Base-by-base conservation (phyloP, 1,140 invertebrate species). In the Brachionus angularis region DNA sequence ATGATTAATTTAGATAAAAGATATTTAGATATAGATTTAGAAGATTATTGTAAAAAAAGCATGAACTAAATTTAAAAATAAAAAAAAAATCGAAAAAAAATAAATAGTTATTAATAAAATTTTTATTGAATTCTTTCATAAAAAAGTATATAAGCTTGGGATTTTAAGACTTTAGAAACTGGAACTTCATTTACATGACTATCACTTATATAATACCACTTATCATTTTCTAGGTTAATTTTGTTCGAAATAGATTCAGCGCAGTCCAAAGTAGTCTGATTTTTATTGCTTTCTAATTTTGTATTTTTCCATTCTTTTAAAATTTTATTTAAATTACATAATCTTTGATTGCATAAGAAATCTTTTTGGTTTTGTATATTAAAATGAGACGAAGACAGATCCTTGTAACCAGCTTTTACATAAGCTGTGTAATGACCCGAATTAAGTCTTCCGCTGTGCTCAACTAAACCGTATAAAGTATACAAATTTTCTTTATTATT, bases 381-480 rank as follows among this genome's bases (percentile, higher is more conserved):
- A 14, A 80, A 61, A 71, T 80, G 82, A 42, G 77, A 73, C 71
- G 75, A 75, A 27, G 75, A 36, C 39, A 75, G 73, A n/a, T 75
- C 75, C 3, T 75, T 74, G 31, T 79, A 74, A 14, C 78, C 76
- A 14, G 78, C 74, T 5, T 83, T 75, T 5, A 87, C 89, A 77
- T 93, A 98, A 5, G 93, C 91, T n/a, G 93, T 89, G 78, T 98
- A 98, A 81, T 98, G 95, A 3, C 94, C 95, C 52, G 90, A 89
- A 75, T 89, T 87, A 73, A 96, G 86, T 14, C 87, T 87, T 2
- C 95, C 95, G 71, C 87, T 89, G 77, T 98, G 95, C 77, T 93
- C 91, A 14, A 98, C 93, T 5, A 98, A 86, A 3, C 92, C 94
- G 77, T 95, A 98, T 18, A 98, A 82, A 0, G 90, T 88, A 80